These are phyloP conservation scores for Siderastrea radians DNA, from an alignment of 92 coral and sea anemone species.

Conservation along the genomic window DNA sequence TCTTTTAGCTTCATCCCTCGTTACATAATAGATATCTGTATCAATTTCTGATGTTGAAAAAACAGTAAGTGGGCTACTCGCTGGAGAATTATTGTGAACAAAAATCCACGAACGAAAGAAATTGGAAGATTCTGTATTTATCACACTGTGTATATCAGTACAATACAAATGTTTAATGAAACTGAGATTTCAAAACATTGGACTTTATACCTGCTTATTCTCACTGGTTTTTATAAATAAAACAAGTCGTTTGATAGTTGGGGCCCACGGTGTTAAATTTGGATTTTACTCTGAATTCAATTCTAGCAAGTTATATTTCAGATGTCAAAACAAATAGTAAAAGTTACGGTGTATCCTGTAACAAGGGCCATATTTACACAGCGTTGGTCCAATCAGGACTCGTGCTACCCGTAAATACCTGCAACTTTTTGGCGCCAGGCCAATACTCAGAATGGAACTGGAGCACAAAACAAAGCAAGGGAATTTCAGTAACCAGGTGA, in stretches of 20 bases:
- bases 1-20: too few species aligned
- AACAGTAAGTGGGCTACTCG: too few species aligned
- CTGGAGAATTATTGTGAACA: too few species aligned
- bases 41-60: too few species aligned
- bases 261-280: not conserved
- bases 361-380: not conserved
- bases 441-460: not conserved
- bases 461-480: too few species aligned
- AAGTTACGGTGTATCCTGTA: not conserved
- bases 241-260: not conserved
- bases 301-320: not conserved
- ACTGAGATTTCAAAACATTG: not conserved
- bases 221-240: not conserved
- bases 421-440: not conserved
- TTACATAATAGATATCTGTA: too few species aligned
- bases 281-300: not conserved
- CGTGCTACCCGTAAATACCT: not conserved
- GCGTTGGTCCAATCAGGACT: not conserved
- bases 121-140: too few species aligned
- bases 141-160: not conserved
- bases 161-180: not conserved
- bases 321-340: not conserved
- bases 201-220: not conserved
- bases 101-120: too few species aligned
- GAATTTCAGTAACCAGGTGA: too few species aligned